These are phyloP conservation scores for Botia almorhae DNA, from an alignment of 2,797 vertebrate genomes.

Conservation along the genomic window DNA sequence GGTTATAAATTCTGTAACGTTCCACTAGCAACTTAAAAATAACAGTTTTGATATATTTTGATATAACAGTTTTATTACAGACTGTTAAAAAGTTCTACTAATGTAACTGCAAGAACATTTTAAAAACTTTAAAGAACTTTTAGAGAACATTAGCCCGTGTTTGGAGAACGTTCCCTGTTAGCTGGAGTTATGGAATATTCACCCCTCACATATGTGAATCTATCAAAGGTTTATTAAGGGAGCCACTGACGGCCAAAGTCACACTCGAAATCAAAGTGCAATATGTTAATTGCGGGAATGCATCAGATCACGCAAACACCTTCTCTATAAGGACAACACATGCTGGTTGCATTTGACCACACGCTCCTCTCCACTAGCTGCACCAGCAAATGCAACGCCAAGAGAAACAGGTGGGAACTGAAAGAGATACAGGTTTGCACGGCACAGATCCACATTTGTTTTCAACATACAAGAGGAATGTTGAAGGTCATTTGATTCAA, in stretches of 20 bases:
- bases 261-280: conserved; percentile 59
- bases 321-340: conserved; percentile 58
- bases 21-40: too few species aligned
- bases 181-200: conserved; percentile 49
- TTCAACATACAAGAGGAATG: not conserved
- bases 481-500: not conserved
- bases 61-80: too few species aligned
- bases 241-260: conserved; percentile 57
- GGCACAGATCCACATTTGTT: not conserved
- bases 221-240: conserved; percentile 53
- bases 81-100: too few species aligned
- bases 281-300: conserved; percentile 58
- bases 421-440: conserved; percentile 19
- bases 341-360: conserved; percentile 42
- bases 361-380: conserved; percentile 26
- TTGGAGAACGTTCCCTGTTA: too few species aligned
- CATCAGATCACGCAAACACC: conserved; percentile 59
- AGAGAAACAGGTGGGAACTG: conserved; percentile 29
- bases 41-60: too few species aligned
- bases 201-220: conserved; percentile 54
- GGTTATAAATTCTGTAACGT: too few species aligned
- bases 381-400: conserved; percentile 27
- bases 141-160: too few species aligned
- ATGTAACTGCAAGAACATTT: too few species aligned
- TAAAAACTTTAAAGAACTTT: too few species aligned